Conservation (phyloP, 2,113 vertebrate species). For the Picathartes gymnocephalus region DNA sequence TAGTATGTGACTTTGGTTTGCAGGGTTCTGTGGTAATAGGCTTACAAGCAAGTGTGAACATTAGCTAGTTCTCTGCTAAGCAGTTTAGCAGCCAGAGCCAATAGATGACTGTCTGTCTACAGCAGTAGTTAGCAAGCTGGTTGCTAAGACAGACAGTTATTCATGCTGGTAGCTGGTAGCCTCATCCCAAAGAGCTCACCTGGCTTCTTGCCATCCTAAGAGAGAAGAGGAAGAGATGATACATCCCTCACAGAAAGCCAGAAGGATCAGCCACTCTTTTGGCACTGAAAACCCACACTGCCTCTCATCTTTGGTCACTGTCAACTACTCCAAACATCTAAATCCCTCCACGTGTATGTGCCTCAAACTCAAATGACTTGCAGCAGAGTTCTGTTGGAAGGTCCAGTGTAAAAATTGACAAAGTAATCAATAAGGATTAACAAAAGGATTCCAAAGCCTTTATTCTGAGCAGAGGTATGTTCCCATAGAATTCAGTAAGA, state of each 20-base stretch:
- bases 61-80: constrained; percentile 8
- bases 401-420: background rate
- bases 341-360: background rate
- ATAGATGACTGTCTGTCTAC: background rate
- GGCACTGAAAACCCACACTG: background rate
- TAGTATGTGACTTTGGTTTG: background rate
- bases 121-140: background rate
- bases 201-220: background rate
- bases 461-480: background rate
- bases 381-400: background rate
- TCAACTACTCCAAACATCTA: background rate
- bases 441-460: background rate
- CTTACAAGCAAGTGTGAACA: background rate
- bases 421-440: background rate
- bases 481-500: background rate
- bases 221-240: background rate
- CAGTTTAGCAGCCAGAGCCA: background rate
- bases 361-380: background rate
- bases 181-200: background rate
- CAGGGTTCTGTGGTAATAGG: background rate
- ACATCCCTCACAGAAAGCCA: background rate
- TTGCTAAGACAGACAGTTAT: constrained; percentile 8
- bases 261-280: background rate
- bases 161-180: background rate
- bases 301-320: background rate